Base-by-base conservation (phyloP, 2,888 invertebrate genomes). In the Lithosia quadra region DNA sequence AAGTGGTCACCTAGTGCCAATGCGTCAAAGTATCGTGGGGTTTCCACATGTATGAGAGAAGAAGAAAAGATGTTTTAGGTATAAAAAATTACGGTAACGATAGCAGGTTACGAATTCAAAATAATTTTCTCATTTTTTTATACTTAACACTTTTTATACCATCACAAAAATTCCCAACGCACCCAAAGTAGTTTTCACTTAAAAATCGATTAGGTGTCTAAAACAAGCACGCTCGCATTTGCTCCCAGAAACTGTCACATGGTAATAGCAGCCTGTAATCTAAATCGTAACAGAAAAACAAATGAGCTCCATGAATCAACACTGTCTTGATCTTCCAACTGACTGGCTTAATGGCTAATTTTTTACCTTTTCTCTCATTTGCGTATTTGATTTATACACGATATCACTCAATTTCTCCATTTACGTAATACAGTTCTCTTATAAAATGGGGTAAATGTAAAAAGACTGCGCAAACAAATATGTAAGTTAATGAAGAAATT, bases 331-430 rank as follows among this genome's bases (percentile, higher is more conserved):
- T 92, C 90, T 92, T 93, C 90, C 92, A 72, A 84, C 85, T 86
- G 88, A 87, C 88, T 91, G 92, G 82, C 82, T 86, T 89, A 91
- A 92, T 91, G 87, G 86, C 85, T 83, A 82, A 87, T 90, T 90
- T 90, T 90, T 89, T 88, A 86, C 84, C 83, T 84, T 82, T 84
- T 84, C 85, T 77, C 84, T 90, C 90, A 91, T 92, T 92, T 91
- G 80, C 88, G 76, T 86, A 71, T 82, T 84, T 90, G 92, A 92
- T 92, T 92, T 91, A 92, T 91, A 83, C 78, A 80, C 76, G 82
- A 87, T 85, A 91, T 91, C 87, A 84, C 84, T 90, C 86, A 89
- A 87, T 88, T 88, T 89, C 86, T 85, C 82, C 86, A 84, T 84
- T 85, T 86, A 76, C 68, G 72, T 77, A 76, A 73, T 74, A 68